Evolutionary conservation across 2,888 invertebrate species (phyloP).

Genomic region (Zele albiditarsus): DNA sequence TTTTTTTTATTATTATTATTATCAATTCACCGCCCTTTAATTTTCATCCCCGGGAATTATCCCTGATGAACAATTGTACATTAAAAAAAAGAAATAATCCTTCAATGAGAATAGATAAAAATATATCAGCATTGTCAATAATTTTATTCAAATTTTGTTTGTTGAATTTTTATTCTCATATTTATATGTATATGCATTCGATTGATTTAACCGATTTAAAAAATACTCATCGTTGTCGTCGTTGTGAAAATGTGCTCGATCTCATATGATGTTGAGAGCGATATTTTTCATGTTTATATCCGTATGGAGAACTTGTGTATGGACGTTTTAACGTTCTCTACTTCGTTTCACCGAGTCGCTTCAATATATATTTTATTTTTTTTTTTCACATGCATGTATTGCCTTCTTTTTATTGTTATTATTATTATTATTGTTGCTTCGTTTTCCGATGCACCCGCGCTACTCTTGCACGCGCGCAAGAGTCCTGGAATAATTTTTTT

Average conservation of each 20-base stretch:
- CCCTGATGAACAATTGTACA: too few relatives aligned
- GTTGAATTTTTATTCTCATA: not conserved
- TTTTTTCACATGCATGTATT: not conserved
- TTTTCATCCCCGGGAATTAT: too few relatives aligned
- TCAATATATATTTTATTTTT: not conserved
- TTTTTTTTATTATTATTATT: not conserved
- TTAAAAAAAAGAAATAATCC: too few relatives aligned
- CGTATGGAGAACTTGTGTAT: constrained; percentile 4
- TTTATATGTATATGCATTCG: not conserved
- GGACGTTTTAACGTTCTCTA: constrained; percentile 13
- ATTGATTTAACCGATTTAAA: not conserved
- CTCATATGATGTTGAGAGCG: not conserved
- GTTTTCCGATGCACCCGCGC: not conserved
- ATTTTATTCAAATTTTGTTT: not conserved
- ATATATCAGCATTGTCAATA: too few relatives aligned
- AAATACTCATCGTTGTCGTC: not conserved
- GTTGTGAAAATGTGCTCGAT: too few relatives aligned
- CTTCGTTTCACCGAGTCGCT: constrained; percentile 4
- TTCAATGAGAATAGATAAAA: too few relatives aligned
- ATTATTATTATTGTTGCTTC: too few relatives aligned
- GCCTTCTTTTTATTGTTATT: too few relatives aligned
- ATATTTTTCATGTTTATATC: constrained; percentile 22
- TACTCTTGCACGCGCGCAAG: constrained; percentile 16
- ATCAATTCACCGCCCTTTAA: too few relatives aligned
- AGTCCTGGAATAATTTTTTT: constrained; percentile 3